phyloP scores from a whole-genome alignment of 2,113 vertebrate genomes.

The Poecile atricapillus region DNA sequence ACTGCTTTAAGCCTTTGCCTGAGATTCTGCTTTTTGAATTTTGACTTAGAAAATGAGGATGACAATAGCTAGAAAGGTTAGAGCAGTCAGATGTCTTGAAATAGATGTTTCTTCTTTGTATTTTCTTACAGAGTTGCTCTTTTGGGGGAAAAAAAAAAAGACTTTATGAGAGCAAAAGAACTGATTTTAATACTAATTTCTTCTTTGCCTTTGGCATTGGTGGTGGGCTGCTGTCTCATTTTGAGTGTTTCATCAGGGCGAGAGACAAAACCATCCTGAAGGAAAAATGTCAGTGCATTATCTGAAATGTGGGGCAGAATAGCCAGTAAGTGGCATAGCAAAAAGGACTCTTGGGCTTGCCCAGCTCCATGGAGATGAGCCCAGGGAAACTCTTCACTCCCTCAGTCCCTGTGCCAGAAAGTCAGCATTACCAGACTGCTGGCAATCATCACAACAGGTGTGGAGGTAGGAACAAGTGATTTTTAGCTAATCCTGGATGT shows the following conservation, averaged over 20 bases:
- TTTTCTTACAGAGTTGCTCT: neutral
- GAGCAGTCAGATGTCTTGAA: neutral
- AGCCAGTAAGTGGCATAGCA: neutral
- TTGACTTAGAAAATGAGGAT: neutral
- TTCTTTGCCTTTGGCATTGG: neutral
- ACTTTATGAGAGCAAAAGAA: neutral
- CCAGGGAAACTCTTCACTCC: neutral
- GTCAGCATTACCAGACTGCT: neutral
- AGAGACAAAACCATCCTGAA: neutral
- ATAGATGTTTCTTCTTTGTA: neutral
- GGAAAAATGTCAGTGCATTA: neutral
- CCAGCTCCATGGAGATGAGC: neutral
- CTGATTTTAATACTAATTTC: neutral
- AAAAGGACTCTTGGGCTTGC: neutral
- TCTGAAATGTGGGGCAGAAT: neutral
- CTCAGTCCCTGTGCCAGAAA: neutral
- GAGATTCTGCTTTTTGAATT: neutral
- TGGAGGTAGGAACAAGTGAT: neutral
- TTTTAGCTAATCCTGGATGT: neutral
- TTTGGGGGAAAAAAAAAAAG: neutral
- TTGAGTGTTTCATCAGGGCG: neutral
- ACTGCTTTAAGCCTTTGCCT: neutral
- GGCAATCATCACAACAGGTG: neutral
- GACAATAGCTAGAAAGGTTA: neutral
- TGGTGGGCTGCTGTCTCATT: neutral